A percentile compares a stretch with the other conserved stretches of the same genome.
Conservation (phyloP, 2,888 invertebrate species). For the Crioceris asparagi region DNA sequence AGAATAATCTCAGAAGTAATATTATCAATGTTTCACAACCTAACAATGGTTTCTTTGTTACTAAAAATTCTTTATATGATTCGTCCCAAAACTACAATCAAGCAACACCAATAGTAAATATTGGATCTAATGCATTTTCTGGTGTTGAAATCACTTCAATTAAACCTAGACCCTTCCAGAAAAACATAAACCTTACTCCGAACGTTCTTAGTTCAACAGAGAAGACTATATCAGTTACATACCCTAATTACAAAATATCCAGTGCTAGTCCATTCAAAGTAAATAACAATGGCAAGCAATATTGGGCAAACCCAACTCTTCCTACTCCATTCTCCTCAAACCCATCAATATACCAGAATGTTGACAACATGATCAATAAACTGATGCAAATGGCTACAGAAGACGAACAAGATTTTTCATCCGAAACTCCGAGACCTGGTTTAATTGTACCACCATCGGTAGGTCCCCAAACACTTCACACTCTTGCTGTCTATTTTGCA, state of each 20-base stretch:
- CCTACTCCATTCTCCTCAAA: slow-evolving; percentile 33
- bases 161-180: slow-evolving; percentile 24
- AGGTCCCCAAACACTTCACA: slow-evolving; percentile 67
- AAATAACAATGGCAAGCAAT: slow-evolving; percentile 2
- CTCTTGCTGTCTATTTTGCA: slow-evolving; percentile 71
- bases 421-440: slow-evolving; percentile 46
- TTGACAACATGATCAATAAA: slow-evolving; percentile 59
- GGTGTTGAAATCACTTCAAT: background rate
- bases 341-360: slow-evolving; percentile 50
- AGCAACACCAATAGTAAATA: too few species aligned
- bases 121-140: background rate
- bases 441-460: slow-evolving; percentile 62
- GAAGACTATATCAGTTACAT: slow-evolving; percentile 7
- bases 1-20: background rate
- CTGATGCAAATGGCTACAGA: slow-evolving; percentile 49
- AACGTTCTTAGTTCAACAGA: background rate
- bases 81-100: too few species aligned
- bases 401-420: slow-evolving; percentile 41
- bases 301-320: slow-evolving; percentile 21
- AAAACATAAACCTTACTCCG: slow-evolving; percentile 10
- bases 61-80: slow-evolving; percentile 9
- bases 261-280: slow-evolving; percentile 32
- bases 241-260: slow-evolving; percentile 27
- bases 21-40: background rate
- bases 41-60: slow-evolving; percentile 16